Evolutionary conservation across 2,797 vertebrate species (phyloP), one percentile per base, ranked within the genome.

Genomic region (Peromyscus attwateri): DNA sequence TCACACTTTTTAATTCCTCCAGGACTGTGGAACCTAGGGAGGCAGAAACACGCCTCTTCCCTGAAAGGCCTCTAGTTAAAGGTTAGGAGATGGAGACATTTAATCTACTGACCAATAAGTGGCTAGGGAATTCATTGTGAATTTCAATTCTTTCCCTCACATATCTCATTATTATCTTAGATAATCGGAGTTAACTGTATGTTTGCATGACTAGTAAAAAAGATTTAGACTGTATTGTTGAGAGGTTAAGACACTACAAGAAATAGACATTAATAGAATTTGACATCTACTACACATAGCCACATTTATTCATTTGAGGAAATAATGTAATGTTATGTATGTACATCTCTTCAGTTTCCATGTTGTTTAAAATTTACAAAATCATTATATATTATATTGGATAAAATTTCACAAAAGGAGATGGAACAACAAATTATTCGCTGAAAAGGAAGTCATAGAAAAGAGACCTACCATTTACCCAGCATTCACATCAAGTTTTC

Each of bases 111-210:
- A 64, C 46, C 87, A 84, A 83, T 83, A 66, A 77, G 80, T 13
- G 23, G 43, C 6, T 23, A 71, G 31, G 27, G 87, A 92, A 87
- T 95, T 68, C 29, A 73, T 73, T 92, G 31, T 84, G 76, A 76
- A 90, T 96, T 95, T 93, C 87, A 92, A 73, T 91, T 93, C 40
- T 84, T 93, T 62, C 64, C 21, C 37, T 79, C 55, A 81, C 37
- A 49, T 43, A 81, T 23, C 29, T 81, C 57, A 70, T 95, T 91
- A 84, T 95, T 89, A 81, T 77, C 31, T 49, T 75, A 17, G 25
- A 43, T 96, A 92, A 95, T 93, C 91, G 57, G 34, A 94, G 11
- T 73, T 57, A 71, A 14, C 40, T 92, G 21, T 64, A 43, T 46
- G 4, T 52, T 95, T 92, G 62, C 46, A 55, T 70, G 70, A 82